Percentiles rank a stretch among this genome's conserved stretches.
These are phyloP conservation scores for Nymphalis c-album DNA, from an alignment of 2,888 invertebrate species.

Conservation along the genomic window DNA sequence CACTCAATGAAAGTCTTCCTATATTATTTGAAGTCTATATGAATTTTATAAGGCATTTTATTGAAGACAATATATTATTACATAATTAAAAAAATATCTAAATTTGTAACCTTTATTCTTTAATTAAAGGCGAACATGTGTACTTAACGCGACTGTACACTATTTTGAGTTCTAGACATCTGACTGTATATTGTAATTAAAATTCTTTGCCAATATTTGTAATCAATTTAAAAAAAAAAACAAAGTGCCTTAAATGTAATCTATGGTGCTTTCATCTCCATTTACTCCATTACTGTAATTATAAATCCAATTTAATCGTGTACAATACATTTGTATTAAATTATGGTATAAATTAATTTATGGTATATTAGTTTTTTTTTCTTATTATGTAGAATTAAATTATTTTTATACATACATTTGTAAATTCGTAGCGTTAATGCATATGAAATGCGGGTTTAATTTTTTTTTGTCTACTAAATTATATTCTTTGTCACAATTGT, in stretches of 20 bases:
- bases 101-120: too few relatives aligned
- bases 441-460: constrained; percentile 71
- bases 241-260: constrained; percentile 25
- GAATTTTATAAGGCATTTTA: constrained; percentile 3
- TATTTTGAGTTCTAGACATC: too few relatives aligned
- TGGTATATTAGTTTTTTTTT: constrained; percentile 17
- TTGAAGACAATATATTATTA: too few relatives aligned
- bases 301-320: background rate
- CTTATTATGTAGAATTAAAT: constrained; percentile 54
- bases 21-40: constrained; percentile 1
- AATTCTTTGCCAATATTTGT: background rate
- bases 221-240: background rate
- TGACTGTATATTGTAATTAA: background rate
- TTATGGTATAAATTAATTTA: constrained; percentile 20
- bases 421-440: constrained; percentile 54
- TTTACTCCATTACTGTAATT: background rate
- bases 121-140: too few relatives aligned
- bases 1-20: constrained; percentile 36
- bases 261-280: constrained; percentile 22
- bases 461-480: constrained; percentile 63
- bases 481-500: constrained; percentile 68
- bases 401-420: constrained; percentile 62
- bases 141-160: too few relatives aligned
- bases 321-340: background rate
- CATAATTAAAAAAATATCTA: too few relatives aligned